Evolutionary conservation across 1,140 invertebrate genomes (phyloP), one percentile per base, ranked within the genome.

Genomic region (Pseudomyrmex pallidus): DNA sequence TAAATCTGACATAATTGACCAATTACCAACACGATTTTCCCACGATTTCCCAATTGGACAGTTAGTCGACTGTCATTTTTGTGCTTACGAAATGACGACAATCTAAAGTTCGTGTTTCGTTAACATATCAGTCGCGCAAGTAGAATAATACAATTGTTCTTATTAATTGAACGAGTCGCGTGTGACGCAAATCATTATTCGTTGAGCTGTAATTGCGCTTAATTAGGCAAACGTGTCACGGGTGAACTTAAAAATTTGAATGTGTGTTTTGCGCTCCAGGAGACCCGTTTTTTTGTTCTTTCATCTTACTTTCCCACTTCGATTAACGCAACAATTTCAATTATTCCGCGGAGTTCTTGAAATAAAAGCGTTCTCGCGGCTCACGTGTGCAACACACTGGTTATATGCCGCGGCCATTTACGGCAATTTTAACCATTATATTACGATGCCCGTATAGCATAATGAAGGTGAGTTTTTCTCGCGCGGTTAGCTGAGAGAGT

Each of bases 401-500:
- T 83, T 35, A 62, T 62, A 83, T 73, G 85, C 84, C 86, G 74
- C 86, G 59, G 85, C 91, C 91, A 91, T 91, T 89, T 91, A 91
- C 82, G 91, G 91, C 85, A 80, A 90, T 91, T 91, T 91, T 90
- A 91, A 90, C 87, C 86, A 91, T 91, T 91, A 91, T 89, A 89
- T 91, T 91, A 91, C 91, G 89, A 91, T 91, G 85, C 88, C 85
- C 68, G 86, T 91, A 35, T 35, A 74, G 91, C 91, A 91, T 91
- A 91, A 91, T 90, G 90, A 91, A 90, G 91, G 91, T 91, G 83
- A 91, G 89, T 91, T 91, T 91, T 91, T 91, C 84, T 91, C 83
- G 67, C 50, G 50, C 50, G 50, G 83, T 78, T 88, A 86, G 85
- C 85, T 87, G 90, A 91, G 89, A 90, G 82, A n/a, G n/a, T n/a